Conservation (phyloP, 2,113 vertebrate species). For the Channa argus region DNA sequence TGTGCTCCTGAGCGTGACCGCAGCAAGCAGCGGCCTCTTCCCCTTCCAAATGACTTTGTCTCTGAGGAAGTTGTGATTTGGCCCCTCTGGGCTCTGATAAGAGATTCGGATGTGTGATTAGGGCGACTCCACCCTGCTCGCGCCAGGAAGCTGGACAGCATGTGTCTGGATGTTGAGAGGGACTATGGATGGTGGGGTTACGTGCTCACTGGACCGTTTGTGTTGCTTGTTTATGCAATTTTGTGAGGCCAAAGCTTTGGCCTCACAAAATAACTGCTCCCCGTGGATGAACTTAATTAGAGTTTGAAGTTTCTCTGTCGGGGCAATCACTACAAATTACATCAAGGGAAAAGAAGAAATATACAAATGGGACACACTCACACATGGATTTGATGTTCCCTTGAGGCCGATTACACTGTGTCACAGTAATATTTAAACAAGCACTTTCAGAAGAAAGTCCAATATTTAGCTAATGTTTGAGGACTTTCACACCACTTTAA, state of each 20-base stretch:
- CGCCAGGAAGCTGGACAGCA: constrained; percentile 55
- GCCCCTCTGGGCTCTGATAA: constrained; percentile 65
- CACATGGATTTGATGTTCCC: not conserved
- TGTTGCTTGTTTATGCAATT: constrained; percentile 33
- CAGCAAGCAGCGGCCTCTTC: constrained; percentile 60
- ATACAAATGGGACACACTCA: too few species aligned
- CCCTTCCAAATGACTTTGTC: constrained; percentile 64
- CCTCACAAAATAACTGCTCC: not conserved
- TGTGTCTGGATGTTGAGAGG: constrained; percentile 36
- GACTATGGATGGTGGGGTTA: constrained; percentile 47
- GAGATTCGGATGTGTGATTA: constrained; percentile 68
- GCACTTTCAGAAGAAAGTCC: not conserved
- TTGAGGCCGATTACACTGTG: not conserved
- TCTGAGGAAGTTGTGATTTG: constrained; percentile 75
- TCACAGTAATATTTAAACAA: not conserved
- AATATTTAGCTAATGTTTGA: not conserved
- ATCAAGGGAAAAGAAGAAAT: not conserved
- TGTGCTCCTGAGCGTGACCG: constrained; percentile 22
- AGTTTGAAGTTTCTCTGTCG: not conserved
- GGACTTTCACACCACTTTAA: constrained; percentile 1
- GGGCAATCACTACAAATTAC: not conserved
- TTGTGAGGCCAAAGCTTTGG: constrained; percentile 26
- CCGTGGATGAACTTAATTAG: not conserved
- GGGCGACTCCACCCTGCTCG: constrained; percentile 48
- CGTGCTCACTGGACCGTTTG: constrained; percentile 57